These are phyloP conservation scores for Sepioteuthis lessoniana DNA, from an alignment of 2,888 invertebrate species.

Conservation along the genomic window DNA sequence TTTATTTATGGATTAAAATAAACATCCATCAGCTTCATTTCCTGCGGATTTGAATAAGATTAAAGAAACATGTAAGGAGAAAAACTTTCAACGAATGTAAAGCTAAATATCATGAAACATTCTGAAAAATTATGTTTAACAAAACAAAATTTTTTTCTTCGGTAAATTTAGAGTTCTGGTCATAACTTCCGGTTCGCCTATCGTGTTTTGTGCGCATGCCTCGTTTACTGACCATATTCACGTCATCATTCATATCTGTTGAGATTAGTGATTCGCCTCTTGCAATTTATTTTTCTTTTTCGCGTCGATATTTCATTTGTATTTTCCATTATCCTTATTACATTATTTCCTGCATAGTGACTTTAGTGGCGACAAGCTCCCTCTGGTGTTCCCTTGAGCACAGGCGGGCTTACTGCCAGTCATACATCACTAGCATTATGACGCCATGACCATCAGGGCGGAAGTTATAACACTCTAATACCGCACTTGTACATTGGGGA, in stretches of 20 bases:
- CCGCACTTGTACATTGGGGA: not conserved
- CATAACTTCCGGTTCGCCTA: not conserved
- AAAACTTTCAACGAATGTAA: no score
- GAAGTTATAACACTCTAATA: conserved; percentile 33
- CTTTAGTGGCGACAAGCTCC: not conserved
- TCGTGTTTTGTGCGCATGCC: not conserved
- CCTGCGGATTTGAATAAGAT: no score
- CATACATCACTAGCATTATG: not conserved
- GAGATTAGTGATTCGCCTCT: not conserved
- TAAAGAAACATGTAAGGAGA: no score
- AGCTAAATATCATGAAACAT: no score
- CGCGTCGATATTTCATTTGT: not conserved
- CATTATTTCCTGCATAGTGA: conserved; percentile 21
- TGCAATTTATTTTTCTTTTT: not conserved
- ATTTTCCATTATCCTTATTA: conserved; percentile 23
- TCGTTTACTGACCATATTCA: not conserved
- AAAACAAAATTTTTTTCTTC: no score
- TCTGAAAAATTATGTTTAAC: no score
- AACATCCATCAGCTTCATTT: no score
- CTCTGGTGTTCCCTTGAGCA: not conserved
- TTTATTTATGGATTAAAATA: no score
- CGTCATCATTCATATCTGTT: conserved; percentile 18
- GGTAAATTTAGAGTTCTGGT: no score
- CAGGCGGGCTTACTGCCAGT: conserved; percentile 33
- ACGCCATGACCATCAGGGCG: conserved; percentile 9